A percentile compares a stretch with the other conserved stretches of the same genome.
These are phyloP conservation scores for Tribolium castaneum DNA, from an alignment of 1,140 invertebrate species.

Conservation along the genomic window DNA sequence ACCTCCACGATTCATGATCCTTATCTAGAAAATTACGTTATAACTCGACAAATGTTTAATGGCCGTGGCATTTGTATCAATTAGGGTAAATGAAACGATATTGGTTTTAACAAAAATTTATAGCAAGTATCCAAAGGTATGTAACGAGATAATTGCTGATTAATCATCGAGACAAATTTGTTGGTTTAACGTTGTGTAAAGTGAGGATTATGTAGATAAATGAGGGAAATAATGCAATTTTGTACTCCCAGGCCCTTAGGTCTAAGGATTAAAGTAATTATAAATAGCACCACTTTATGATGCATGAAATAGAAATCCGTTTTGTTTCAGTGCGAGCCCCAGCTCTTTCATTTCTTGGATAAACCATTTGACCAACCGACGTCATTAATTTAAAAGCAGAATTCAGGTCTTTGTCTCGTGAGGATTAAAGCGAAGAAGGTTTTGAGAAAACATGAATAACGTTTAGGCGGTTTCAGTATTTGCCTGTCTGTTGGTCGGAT, in stretches of 20 bases:
- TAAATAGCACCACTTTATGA: slow-evolving; percentile 21
- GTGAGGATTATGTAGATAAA: slow-evolving; percentile 22
- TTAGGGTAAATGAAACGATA: not conserved
- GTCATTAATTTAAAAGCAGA: slow-evolving; percentile 31
- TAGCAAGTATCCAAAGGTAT: not conserved
- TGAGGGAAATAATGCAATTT: slow-evolving; percentile 19
- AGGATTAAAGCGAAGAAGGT: slow-evolving; percentile 26
- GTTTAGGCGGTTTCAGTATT: slow-evolving; percentile 29
- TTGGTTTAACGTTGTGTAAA: slow-evolving; percentile 5
- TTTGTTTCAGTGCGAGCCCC: not conserved
- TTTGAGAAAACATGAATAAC: slow-evolving; percentile 42
- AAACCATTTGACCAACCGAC: slow-evolving; percentile 13
- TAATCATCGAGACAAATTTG: slow-evolving; percentile 26
- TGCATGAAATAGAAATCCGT: slow-evolving; percentile 9
- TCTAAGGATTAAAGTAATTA: slow-evolving; percentile 22
- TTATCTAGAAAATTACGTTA: slow-evolving; percentile 37
- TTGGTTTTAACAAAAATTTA: not conserved
- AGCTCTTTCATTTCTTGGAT: slow-evolving; percentile 18
- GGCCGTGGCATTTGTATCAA: not conserved
- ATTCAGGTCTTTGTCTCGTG: slow-evolving; percentile 19
- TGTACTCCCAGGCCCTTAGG: not conserved
- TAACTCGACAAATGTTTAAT: not conserved
- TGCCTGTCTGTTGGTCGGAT: slow-evolving; percentile 36
- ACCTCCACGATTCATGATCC: slow-evolving; percentile 38
- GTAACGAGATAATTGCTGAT: slow-evolving; percentile 25